These are phyloP conservation scores for Ariolimax columbianus DNA, from an alignment of 2,888 invertebrate genomes.

Conservation along the genomic window DNA sequence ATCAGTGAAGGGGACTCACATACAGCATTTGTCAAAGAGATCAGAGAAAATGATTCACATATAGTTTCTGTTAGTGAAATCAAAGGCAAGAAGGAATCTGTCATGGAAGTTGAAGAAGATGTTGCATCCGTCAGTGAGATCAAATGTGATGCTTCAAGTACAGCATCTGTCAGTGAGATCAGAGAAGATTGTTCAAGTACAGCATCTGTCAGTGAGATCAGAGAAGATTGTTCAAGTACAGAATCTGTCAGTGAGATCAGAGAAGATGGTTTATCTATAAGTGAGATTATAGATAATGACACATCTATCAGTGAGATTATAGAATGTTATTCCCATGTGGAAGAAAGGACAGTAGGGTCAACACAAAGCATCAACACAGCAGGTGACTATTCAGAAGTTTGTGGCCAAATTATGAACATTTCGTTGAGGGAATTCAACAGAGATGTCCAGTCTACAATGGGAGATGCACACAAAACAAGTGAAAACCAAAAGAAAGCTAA, in stretches of 20 bases:
- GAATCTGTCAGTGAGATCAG: neutral
- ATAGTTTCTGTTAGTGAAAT: neutral
- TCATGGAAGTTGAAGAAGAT: neutral
- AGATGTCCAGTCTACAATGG: neutral
- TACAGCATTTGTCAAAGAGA: neutral
- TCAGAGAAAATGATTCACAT: neutral
- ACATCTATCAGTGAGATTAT: neutral
- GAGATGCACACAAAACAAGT: neutral
- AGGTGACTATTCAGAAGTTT: too few species aligned
- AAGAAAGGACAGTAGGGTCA: too few species aligned
- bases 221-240: neutral
- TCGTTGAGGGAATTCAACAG: neutral
- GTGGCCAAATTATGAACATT: neutral
- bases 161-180: neutral
- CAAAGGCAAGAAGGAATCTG: neutral
- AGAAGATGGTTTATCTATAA: neutral
- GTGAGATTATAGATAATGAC: neutral
- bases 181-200: neutral
- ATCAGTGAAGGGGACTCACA: neutral
- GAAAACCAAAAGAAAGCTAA: neutral
- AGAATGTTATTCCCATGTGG: neutral
- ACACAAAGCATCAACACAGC: too few species aligned
- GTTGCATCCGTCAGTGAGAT: neutral
- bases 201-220: neutral
- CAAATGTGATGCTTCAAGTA: neutral